Evolutionary conservation across 1,140 invertebrate species (phyloP).

Genomic region (Varroa destructor): DNA sequence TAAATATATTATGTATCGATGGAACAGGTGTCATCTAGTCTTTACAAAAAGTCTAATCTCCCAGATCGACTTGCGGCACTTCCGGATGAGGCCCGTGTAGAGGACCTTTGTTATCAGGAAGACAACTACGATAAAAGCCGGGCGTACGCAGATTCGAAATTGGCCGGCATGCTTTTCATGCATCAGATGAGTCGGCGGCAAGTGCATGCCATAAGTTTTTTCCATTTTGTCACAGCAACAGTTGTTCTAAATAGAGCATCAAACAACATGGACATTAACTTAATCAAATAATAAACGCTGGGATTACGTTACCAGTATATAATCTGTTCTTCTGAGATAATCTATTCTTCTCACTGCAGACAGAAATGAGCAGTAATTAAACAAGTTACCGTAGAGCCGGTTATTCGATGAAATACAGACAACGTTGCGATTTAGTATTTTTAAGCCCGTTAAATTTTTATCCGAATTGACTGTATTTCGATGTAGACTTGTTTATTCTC

Average conservation of each 20-base stretch:
- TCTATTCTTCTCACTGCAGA: no score
- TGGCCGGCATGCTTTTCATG: conserved; percentile 23
- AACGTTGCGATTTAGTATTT: no score
- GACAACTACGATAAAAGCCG: neutral
- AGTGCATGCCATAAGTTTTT: neutral
- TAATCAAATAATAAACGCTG: conserved; percentile 9
- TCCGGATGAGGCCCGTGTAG: conserved; percentile 1
- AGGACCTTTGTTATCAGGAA: neutral
- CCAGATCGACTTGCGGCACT: neutral
- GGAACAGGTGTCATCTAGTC: conserved; percentile 15
- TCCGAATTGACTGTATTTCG: no score
- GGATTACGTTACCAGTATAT: no score
- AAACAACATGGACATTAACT: neutral
- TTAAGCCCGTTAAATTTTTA: no score
- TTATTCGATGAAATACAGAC: no score
- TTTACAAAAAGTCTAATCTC: neutral
- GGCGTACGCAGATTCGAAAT: conserved; percentile 1
- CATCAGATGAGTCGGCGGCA: neutral
- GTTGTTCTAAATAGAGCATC: neutral
- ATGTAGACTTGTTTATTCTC: no score
- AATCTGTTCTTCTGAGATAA: no score
- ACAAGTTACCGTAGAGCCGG: no score
- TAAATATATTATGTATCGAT: neutral
- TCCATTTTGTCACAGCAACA: neutral
- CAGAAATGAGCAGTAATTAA: no score